Base-by-base conservation (phyloP, 1,140 invertebrate species). In the Cyrtorhinus lividipennis region DNA sequence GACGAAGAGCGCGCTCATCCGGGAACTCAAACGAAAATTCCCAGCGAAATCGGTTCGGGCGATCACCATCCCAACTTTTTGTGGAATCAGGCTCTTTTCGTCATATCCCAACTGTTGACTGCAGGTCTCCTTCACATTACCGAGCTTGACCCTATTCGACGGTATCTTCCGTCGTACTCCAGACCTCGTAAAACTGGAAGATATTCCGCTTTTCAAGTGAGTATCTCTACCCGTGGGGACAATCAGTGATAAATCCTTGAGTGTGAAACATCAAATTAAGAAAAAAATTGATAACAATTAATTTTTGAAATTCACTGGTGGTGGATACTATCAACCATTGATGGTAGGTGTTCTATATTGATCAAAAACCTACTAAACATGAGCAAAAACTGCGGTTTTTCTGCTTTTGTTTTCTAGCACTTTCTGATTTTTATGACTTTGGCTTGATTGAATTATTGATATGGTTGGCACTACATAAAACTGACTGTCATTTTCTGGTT, bases 141-240 rank as follows among this genome's bases (percentile, higher is more conserved):
- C 71, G 95, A 98, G 76, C 75, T 99, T 53, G 96, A 99, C 77
- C 92, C 93, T 1, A 92, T 98, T 63, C 78, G 94, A 63, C 80
- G 96, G 46, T 95, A 98, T 77, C 78, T 98, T 61, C 95, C 95
- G 1, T 96, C 94, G 0, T 95, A 93, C 71, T 95, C 95, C 73
- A 77, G 95, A 59, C 95, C 95, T 0, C 77, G 90, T 56, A 85
- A 86, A 71, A 92, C 85, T 48, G 92, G 90, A 59, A 78, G 94
- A 64, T 97, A 98, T 76, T 97, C 94, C 0, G 92, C 93, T 45
- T 98, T 98, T 77, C 92, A 98, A 83, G 94, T 96, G 75, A 72
- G 71, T 56, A n/a, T n/a, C n/a, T n/a, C n/a, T n/a, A n/a, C n/a
- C n/a, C n/a, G n/a, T n/a, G n/a, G n/a, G n/a, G n/a, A n/a, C n/a